Evolutionary conservation across 2,797 vertebrate genomes (phyloP).

Genomic region (Falco columbarius): DNA sequence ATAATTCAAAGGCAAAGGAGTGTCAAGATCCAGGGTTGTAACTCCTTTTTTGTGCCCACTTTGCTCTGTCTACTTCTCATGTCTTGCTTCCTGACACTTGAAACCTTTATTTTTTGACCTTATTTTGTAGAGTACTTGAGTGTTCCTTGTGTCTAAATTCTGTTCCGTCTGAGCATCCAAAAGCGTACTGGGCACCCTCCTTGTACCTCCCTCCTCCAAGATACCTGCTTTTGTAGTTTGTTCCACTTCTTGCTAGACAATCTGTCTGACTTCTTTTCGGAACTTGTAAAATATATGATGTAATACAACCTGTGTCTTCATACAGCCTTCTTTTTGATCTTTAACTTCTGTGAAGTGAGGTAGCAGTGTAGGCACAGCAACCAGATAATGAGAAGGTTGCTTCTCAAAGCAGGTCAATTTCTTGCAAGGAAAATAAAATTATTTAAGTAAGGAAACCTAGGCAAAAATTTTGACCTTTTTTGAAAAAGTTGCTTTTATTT

Average conservation of each 20-base stretch:
- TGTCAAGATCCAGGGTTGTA: neutral
- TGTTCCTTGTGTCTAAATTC: neutral
- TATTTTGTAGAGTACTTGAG: neutral
- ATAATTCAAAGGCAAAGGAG: neutral
- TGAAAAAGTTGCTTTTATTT: neutral
- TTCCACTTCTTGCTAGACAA: neutral
- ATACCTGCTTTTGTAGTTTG: neutral
- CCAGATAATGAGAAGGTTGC: neutral
- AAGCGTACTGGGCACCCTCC: neutral
- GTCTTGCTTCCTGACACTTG: neutral
- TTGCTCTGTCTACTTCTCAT: neutral
- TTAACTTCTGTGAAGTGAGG: neutral
- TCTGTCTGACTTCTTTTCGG: neutral
- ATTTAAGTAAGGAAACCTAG: neutral
- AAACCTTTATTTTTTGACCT: neutral
- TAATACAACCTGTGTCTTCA: neutral
- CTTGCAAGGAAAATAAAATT: neutral
- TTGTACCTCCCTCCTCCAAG: neutral
- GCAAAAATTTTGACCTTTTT: neutral
- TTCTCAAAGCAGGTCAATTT: neutral
- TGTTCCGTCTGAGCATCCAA: neutral
- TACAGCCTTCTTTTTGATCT: neutral
- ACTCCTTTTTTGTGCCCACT: neutral
- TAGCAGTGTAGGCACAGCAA: neutral
- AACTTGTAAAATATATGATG: neutral